Evolutionary conservation across 2,797 vertebrate genomes (phyloP).

Genomic region (Scarus forsteni): DNA sequence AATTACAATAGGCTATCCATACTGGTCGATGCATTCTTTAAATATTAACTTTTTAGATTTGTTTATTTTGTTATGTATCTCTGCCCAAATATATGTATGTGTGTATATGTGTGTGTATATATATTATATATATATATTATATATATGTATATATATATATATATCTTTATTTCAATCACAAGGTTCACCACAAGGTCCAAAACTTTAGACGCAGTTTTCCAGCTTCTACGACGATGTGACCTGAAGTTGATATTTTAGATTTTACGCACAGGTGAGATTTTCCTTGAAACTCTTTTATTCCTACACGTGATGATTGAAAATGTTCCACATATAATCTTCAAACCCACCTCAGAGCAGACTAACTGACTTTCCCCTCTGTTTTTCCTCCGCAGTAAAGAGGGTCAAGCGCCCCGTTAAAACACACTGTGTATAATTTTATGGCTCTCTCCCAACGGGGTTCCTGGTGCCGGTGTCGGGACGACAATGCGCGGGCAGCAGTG

Average conservation of each 20-base stretch:
- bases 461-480: constrained; percentile 78
- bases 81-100: not conserved
- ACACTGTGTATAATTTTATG: constrained; percentile 81
- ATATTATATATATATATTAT: too few relatives aligned
- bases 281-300: not conserved
- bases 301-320: constrained; percentile 28
- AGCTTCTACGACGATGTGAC: too few relatives aligned
- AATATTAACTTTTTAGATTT: too few relatives aligned
- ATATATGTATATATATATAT: too few relatives aligned
- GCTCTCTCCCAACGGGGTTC: constrained; percentile 69
- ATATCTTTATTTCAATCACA: too few relatives aligned
- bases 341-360: constrained; percentile 17
- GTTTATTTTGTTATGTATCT: not conserved
- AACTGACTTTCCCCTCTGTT: constrained; percentile 34
- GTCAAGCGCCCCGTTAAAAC: constrained; percentile 77
- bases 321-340: constrained; percentile 44
- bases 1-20: too few relatives aligned
- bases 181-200: too few relatives aligned
- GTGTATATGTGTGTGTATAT: too few relatives aligned
- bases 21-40: too few relatives aligned
- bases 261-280: constrained; percentile 13
- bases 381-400: constrained; percentile 65
- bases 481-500: constrained; percentile 69
- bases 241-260: not conserved
- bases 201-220: too few relatives aligned